These are phyloP conservation scores for Dione juno DNA, from an alignment of 2,888 invertebrate genomes.

Conservation along the genomic window DNA sequence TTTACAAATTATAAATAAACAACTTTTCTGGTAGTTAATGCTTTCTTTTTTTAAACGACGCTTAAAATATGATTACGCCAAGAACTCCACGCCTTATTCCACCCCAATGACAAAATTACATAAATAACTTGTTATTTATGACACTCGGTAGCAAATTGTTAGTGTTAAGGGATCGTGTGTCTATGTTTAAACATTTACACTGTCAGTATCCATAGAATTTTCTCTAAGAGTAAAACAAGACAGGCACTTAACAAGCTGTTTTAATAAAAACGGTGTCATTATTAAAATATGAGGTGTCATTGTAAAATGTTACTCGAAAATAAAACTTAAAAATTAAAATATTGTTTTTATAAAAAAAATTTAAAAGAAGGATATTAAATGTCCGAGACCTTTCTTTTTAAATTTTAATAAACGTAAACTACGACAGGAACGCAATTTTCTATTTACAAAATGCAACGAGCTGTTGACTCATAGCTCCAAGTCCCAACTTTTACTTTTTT, in stretches of 20 bases:
- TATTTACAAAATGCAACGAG: slow-evolving; percentile 29
- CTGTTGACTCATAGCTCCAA: slow-evolving; percentile 27
- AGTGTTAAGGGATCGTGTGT: slow-evolving; percentile 27
- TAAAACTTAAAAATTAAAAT: too few species aligned
- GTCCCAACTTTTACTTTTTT: slow-evolving; percentile 37
- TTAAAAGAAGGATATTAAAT: too few species aligned
- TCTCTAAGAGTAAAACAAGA: slow-evolving; percentile 32
- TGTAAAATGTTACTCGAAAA: background rate
- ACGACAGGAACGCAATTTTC: background rate
- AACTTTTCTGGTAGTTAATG: background rate
- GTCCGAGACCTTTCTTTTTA: background rate
- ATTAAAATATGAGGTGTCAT: background rate
- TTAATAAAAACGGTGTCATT: slow-evolving; percentile 10
- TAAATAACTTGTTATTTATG: slow-evolving; percentile 34
- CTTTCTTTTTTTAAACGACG: slow-evolving; percentile 5
- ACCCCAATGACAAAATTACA: slow-evolving; percentile 30
- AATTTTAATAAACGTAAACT: slow-evolving; percentile 4
- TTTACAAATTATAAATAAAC: background rate
- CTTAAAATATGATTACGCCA: background rate
- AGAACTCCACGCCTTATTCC: slow-evolving; percentile 5
- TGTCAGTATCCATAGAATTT: slow-evolving; percentile 38
- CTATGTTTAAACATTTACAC: slow-evolving; percentile 41
- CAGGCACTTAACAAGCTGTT: slow-evolving; percentile 12
- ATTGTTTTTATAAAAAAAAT: background rate
- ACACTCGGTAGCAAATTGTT: slow-evolving; percentile 23